Conservation (phyloP, 2,888 invertebrate species). For the Agriopis aurantiaria region DNA sequence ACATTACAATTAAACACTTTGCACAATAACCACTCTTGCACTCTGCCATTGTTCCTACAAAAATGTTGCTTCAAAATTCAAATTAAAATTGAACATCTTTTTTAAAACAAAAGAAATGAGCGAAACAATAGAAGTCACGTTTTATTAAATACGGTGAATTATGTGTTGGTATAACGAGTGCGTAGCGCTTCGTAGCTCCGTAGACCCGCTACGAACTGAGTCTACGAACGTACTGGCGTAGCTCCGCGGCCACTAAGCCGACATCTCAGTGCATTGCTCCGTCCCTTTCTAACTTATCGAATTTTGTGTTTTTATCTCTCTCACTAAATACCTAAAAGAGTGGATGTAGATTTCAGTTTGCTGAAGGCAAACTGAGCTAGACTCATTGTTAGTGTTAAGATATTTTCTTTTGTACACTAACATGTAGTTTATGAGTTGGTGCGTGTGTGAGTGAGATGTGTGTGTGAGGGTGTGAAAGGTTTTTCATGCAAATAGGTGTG, state of each 20-base stretch:
- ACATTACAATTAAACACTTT: constrained; percentile 71
- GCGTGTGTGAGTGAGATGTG: constrained; percentile 33
- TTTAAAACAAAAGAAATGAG: constrained; percentile 6
- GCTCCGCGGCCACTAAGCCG: constrained; percentile 56
- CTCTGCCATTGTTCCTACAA: constrained; percentile 40
- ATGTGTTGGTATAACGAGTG: constrained; percentile 32
- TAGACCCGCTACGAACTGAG: constrained; percentile 71
- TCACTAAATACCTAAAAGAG: constrained; percentile 63
- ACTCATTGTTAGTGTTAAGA: constrained; percentile 69
- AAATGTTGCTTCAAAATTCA: constrained; percentile 42
- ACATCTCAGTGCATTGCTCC: constrained; percentile 45
- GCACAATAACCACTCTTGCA: constrained; percentile 57
- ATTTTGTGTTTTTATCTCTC: constrained; percentile 53
- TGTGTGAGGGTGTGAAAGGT: constrained; percentile 32
- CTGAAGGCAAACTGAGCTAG: constrained; percentile 71
- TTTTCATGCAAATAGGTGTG: constrained; percentile 35
- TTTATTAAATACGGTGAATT: constrained; percentile 9
- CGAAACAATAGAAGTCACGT: constrained; percentile 1
- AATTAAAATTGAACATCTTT: constrained; percentile 49
- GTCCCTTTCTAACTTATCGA: constrained; percentile 41
- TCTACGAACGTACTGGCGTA: constrained; percentile 73
- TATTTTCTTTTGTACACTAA: constrained; percentile 44
- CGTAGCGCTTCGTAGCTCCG: constrained; percentile 50
- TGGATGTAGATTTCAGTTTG: constrained; percentile 69
- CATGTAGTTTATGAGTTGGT: constrained; percentile 34